Conservation (phyloP, 2,888 invertebrate species). For the Aphodius granarius region DNA sequence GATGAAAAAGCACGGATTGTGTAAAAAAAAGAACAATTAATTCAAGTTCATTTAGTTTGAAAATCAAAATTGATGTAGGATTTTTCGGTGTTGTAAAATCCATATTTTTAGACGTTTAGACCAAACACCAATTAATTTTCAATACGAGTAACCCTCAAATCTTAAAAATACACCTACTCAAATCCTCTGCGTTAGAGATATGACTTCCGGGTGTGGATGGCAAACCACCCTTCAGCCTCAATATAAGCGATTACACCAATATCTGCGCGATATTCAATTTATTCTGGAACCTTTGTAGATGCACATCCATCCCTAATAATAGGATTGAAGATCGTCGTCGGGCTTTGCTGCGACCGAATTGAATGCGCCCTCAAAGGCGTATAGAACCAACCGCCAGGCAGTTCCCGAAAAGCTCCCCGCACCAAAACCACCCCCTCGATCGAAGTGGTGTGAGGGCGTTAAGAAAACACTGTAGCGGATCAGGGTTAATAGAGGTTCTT, state of each 20-base stretch:
- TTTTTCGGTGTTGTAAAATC: no score
- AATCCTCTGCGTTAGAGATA: background rate
- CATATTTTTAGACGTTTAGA: no score
- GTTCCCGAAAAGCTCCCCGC: slow-evolving; percentile 26
- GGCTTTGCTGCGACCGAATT: slow-evolving; percentile 25
- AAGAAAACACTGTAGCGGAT: slow-evolving; percentile 25
- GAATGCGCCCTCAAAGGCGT: slow-evolving; percentile 21
- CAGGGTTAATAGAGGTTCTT: slow-evolving; percentile 24
- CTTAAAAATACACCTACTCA: background rate
- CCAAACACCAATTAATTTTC: no score
- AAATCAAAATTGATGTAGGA: no score
- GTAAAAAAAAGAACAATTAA: no score
- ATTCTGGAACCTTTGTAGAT: slow-evolving; percentile 30
- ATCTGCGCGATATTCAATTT: slow-evolving; percentile 19
- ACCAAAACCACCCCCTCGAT: background rate
- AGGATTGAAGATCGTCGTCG: slow-evolving; percentile 27
- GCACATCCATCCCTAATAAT: slow-evolving; percentile 33
- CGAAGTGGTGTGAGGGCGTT: slow-evolving; percentile 14
- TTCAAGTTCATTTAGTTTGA: no score
- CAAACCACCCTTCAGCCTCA: slow-evolving; percentile 1
- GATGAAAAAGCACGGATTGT: no score
- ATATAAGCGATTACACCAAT: slow-evolving; percentile 23
- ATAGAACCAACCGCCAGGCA: slow-evolving; percentile 6
- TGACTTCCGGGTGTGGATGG: background rate
- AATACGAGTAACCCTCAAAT: no score